These are phyloP conservation scores for Clanis bilineata DNA, from an alignment of 2,888 invertebrate species.

Conservation along the genomic window DNA sequence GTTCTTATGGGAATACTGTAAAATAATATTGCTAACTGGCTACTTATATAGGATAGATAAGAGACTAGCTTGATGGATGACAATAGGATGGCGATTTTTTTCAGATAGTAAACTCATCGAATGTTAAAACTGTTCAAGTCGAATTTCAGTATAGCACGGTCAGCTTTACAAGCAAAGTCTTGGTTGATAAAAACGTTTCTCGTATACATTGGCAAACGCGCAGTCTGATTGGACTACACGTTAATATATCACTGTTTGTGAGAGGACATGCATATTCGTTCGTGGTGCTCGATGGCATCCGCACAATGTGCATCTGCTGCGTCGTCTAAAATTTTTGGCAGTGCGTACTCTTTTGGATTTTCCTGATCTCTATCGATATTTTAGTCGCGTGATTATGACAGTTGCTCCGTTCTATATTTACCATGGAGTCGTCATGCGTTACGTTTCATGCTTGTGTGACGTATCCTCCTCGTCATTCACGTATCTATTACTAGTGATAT, in stretches of 20 bases:
- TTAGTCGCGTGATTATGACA: constrained; percentile 23
- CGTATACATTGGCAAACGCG: constrained; percentile 2
- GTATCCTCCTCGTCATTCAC: neutral
- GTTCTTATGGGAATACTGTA: too few relatives aligned
- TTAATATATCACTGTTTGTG: constrained; percentile 3
- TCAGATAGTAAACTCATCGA: too few relatives aligned
- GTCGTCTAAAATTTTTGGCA: constrained; percentile 17
- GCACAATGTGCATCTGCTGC: constrained; percentile 6
- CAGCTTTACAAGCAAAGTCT: neutral
- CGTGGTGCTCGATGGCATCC: neutral
- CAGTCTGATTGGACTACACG: neutral
- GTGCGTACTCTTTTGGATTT: constrained; percentile 23
- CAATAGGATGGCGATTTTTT: too few relatives aligned
- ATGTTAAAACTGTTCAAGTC: neutral
- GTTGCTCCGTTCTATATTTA: constrained; percentile 13
- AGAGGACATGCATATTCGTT: neutral
- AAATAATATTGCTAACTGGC: too few relatives aligned
- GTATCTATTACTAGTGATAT: neutral
- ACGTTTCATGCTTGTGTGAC: constrained; percentile 4
- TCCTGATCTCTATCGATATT: constrained; percentile 23
- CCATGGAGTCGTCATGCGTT: neutral
- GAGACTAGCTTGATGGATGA: too few relatives aligned
- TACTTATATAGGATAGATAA: too few relatives aligned
- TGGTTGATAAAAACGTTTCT: neutral
- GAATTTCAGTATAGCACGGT: neutral